Conservation (phyloP, 64 coral and sea anemone genomes). For the Pachyseris speciosa region DNA sequence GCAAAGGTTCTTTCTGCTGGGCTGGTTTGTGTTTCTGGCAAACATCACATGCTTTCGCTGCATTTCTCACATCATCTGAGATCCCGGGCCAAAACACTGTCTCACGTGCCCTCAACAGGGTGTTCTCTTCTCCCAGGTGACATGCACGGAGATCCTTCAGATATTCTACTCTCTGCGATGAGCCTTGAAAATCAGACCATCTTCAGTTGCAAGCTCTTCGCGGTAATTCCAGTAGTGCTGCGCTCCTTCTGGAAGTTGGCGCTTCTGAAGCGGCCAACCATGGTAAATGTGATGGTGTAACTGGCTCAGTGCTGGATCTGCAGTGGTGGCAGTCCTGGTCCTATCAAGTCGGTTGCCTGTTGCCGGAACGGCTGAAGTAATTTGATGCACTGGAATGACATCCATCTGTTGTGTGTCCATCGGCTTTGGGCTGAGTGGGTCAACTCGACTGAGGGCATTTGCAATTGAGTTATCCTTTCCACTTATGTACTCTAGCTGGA, state of each 20-base stretch:
- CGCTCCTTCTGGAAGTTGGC: neutral
- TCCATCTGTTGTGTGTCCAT: conserved; percentile 15
- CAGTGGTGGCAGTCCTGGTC: neutral
- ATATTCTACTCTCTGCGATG: neutral
- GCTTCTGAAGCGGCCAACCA: neutral
- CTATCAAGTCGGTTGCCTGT: neutral
- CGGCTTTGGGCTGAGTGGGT: no score
- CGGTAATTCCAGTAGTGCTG: neutral
- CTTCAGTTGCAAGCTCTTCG: neutral
- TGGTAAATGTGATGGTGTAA: neutral
- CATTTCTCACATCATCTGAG: conserved; percentile 21
- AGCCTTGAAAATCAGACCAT: conserved; percentile 1
- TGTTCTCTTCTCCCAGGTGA: conserved; percentile 23
- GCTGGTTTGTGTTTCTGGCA: neutral
- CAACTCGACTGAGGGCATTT: no score
- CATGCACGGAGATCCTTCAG: neutral
- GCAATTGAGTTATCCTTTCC: conserved; percentile 67
- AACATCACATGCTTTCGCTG: neutral
- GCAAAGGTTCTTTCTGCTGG: conserved; percentile 17
- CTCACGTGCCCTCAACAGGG: conserved; percentile 14
- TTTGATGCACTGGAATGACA: conserved; percentile 21
- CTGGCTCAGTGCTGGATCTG: neutral
- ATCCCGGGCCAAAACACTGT: conserved; percentile 48
- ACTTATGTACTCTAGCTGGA: conserved; percentile 31
- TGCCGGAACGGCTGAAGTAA: neutral